phyloP scores from a whole-genome alignment of 2,888 invertebrate genomes.

The Podotricha telesiphe region DNA sequence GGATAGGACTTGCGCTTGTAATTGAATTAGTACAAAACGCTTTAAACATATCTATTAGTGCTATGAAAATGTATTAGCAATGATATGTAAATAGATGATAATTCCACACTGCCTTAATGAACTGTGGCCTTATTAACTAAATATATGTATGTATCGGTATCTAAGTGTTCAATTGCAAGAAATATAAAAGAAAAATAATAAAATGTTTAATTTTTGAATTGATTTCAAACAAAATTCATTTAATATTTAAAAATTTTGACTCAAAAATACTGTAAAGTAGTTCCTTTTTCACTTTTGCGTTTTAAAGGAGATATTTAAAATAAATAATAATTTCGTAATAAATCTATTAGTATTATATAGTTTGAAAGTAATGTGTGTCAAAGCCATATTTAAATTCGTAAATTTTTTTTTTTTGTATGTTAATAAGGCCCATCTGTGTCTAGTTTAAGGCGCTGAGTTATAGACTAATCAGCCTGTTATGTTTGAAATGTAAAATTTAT shows the following conservation, averaged over 20 bases:
- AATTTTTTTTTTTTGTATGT: not conserved
- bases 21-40: constrained; percentile 32
- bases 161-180: too few relatives aligned
- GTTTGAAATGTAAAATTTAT: constrained; percentile 71
- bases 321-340: too few relatives aligned
- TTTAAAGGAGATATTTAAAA: too few relatives aligned
- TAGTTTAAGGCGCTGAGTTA: not conserved
- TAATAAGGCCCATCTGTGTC: constrained; percentile 11
- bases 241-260: too few relatives aligned
- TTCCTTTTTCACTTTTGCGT: too few relatives aligned
- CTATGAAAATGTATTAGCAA: constrained; percentile 58
- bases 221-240: too few relatives aligned
- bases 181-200: not conserved
- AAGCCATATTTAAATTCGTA: too few relatives aligned
- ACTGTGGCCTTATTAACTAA: constrained; percentile 18
- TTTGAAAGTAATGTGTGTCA: too few relatives aligned
- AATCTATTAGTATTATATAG: too few relatives aligned
- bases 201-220: not conserved
- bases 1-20: constrained; percentile 1
- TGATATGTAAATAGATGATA: constrained; percentile 66
- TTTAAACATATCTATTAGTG: constrained; percentile 43
- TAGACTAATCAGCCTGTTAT: constrained; percentile 55
- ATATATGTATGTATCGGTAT: too few relatives aligned
- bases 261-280: too few relatives aligned
- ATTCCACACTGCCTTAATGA: constrained; percentile 46